phyloP scores from a whole-genome alignment of 2,888 invertebrate species.

The Rhagophthalmus giganteus region DNA sequence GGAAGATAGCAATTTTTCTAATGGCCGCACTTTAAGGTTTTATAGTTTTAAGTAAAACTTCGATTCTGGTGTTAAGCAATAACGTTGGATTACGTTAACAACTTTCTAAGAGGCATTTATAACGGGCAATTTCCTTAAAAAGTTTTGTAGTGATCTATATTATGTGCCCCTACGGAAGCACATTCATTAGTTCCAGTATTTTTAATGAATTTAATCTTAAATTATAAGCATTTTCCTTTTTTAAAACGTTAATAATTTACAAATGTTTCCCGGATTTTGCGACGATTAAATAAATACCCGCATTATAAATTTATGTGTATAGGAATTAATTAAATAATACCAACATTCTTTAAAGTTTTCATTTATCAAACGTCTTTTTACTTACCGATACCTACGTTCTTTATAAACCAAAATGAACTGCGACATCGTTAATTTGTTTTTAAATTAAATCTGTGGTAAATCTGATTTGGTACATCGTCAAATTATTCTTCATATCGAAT shows the following conservation, averaged over 20 bases:
- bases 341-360: no score
- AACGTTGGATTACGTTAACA: neutral
- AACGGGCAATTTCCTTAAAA: neutral
- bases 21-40: conserved; percentile 10
- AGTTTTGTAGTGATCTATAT: neutral
- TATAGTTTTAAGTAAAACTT: neutral
- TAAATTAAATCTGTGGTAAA: no score
- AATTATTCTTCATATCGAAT: no score
- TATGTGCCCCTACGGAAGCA: neutral
- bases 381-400: no score
- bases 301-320: no score
- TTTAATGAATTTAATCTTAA: neutral
- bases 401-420: no score
- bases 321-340: no score
- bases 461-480: no score
- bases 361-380: no score
- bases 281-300: conserved; percentile 54
- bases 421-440: no score
- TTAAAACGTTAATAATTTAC: neutral
- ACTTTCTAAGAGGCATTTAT: neutral
- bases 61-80: neutral
- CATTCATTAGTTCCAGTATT: neutral
- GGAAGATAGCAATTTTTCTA: conserved; percentile 10
- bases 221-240: neutral
- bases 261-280: neutral